Evolutionary conservation across 30 jellyfish, hydroid and myxozoan genomes (phyloP).

Genomic region (Cassiopea xamachana): DNA sequence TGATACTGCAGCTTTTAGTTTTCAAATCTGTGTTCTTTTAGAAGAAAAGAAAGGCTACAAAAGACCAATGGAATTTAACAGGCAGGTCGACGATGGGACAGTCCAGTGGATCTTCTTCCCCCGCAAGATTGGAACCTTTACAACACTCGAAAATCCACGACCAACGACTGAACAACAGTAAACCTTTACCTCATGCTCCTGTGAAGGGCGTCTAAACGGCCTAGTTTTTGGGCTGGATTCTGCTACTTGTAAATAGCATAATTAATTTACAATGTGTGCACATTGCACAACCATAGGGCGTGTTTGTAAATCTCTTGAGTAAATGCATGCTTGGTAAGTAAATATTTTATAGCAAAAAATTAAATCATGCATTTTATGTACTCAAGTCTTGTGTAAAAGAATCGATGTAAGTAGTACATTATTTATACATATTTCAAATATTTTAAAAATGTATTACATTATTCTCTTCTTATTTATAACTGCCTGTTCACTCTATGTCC

Average conservation of each 20-base stretch:
- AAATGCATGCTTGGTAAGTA: too few relatives aligned
- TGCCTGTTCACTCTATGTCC: too few relatives aligned
- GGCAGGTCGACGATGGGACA: constrained; percentile 22
- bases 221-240: neutral
- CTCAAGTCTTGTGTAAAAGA: neutral
- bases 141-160: constrained; percentile 71
- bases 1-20: too few relatives aligned
- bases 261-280: too few relatives aligned
- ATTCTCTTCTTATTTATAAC: too few relatives aligned
- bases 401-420: neutral
- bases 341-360: too few relatives aligned
- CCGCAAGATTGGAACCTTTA: constrained; percentile 80
- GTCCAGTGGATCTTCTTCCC: constrained; percentile 65
- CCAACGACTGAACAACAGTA: constrained; percentile 70
- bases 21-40: neutral
- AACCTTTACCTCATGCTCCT: constrained; percentile 78
- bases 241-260: too few relatives aligned
- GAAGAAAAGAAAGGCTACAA: constrained; percentile 55
- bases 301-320: too few relatives aligned
- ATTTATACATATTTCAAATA: neutral
- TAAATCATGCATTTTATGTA: neutral
- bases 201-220: constrained; percentile 37
- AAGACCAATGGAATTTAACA: constrained; percentile 60
- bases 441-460: too few relatives aligned
- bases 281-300: too few relatives aligned